Evolutionary conservation across 1,140 invertebrate genomes (phyloP).

Genomic region (Trichonephila inaurata): DNA sequence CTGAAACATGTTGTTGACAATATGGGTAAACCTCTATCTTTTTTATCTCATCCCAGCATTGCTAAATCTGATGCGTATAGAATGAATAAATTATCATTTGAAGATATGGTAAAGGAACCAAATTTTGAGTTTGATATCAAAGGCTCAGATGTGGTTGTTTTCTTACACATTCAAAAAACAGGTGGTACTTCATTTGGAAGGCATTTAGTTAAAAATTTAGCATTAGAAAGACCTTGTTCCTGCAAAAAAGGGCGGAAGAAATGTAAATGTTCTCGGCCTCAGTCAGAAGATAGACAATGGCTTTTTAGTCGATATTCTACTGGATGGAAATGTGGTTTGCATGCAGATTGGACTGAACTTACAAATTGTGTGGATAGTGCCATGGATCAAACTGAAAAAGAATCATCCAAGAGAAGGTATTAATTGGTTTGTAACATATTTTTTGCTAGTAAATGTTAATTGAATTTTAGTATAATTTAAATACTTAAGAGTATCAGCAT

Average conservation of each 20-base stretch:
- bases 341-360: constrained; percentile 99
- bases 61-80: constrained; percentile 5
- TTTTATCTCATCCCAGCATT: constrained; percentile 68
- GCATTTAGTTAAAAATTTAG: constrained; percentile 95
- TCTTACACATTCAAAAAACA: constrained; percentile 98
- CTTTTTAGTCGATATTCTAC: constrained; percentile 99
- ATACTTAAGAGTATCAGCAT: too few relatives aligned
- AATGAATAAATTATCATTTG: constrained; percentile 78
- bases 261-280: constrained; percentile 88
- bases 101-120: constrained; percentile 77
- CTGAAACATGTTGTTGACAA: constrained; percentile 88
- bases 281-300: constrained; percentile 87
- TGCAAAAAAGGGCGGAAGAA: constrained; percentile 92
- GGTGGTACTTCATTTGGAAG: constrained; percentile 96
- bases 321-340: constrained; percentile 99
- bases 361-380: constrained; percentile 93
- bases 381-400: constrained; percentile 90
- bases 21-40: constrained; percentile 76
- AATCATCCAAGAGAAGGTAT: constrained; percentile 79
- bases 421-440: background rate
- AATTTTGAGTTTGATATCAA: constrained; percentile 83
- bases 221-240: constrained; percentile 91
- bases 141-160: constrained; percentile 97
- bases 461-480: too few relatives aligned
- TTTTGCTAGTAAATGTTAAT: background rate